phyloP scores from a whole-genome alignment of 2,888 invertebrate genomes.

The Gnatocerus cornutus region DNA sequence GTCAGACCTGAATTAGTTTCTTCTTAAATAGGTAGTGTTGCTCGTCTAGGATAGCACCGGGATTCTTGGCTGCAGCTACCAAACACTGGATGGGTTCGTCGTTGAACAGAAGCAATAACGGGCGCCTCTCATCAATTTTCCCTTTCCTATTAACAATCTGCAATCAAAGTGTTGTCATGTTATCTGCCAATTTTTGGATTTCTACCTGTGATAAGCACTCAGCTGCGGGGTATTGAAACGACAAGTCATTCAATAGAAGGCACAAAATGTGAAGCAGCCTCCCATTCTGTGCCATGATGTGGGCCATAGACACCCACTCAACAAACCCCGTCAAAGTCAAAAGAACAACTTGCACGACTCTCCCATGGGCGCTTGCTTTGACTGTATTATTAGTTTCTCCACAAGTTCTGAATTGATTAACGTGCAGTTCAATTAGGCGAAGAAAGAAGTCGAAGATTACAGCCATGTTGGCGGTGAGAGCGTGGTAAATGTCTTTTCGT shows the following conservation, averaged over 20 bases:
- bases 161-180: slow-evolving; percentile 28
- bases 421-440: slow-evolving; percentile 86
- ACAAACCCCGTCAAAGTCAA: slow-evolving; percentile 91
- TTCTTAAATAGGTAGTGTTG: slow-evolving; percentile 89
- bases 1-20: slow-evolving; percentile 81
- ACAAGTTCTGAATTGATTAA: slow-evolving; percentile 81
- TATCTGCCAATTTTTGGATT: no score
- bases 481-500: slow-evolving; percentile 92
- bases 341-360: slow-evolving; percentile 89
- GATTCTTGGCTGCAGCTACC: slow-evolving; percentile 79
- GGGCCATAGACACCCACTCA: slow-evolving; percentile 92
- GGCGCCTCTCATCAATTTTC: slow-evolving; percentile 89
- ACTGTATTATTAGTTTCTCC: slow-evolving; percentile 77
- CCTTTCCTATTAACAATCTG: slow-evolving; percentile 90
- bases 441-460: slow-evolving; percentile 91
- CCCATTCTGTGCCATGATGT: slow-evolving; percentile 89
- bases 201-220: slow-evolving; percentile 88
- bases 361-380: slow-evolving; percentile 82
- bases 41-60: slow-evolving; percentile 77
- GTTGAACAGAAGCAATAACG: slow-evolving; percentile 88
- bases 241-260: slow-evolving; percentile 84
- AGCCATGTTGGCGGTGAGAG: slow-evolving; percentile 89
- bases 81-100: slow-evolving; percentile 88
- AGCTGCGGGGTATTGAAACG: slow-evolving; percentile 88
- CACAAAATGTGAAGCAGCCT: slow-evolving; percentile 88